Conservation (phyloP, 2,113 vertebrate species). For the Brachypodius melanocephalos region DNA sequence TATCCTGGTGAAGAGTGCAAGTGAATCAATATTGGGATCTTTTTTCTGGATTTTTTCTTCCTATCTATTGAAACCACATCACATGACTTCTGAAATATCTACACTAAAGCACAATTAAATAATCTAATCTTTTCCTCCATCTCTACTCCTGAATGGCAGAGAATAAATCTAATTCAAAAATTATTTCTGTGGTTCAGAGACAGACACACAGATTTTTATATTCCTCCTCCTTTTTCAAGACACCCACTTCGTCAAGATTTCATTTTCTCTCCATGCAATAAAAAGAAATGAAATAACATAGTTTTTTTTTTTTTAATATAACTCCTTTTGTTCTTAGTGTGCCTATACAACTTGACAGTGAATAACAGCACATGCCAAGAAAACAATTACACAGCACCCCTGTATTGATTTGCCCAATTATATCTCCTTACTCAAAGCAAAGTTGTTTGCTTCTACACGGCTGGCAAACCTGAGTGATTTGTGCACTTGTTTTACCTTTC, state of each 20-base stretch:
- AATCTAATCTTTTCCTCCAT: slow-evolving; percentile 1
- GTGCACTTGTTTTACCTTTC: neutral
- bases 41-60: neutral
- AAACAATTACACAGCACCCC: neutral
- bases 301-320: neutral
- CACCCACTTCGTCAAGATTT: slow-evolving; percentile 45
- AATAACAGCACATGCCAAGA: neutral
- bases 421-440: neutral
- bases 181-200: neutral
- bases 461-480: neutral
- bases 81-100: neutral
- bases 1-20: neutral
- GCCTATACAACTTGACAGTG: neutral
- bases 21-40: neutral
- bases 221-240: slow-evolving; percentile 26
- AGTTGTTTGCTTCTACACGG: neutral
- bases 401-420: slow-evolving; percentile 1
- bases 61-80: neutral
- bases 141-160: neutral
- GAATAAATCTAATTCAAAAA: slow-evolving; percentile 48
- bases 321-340: neutral
- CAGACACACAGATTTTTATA: neutral
- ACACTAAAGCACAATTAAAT: slow-evolving; percentile 14
- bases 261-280: slow-evolving; percentile 34
- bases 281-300: slow-evolving; percentile 27